A percentile compares a stretch with the other conserved stretches of the same genome.
These are phyloP conservation scores for Enteromius radiatus DNA, from an alignment of 2,797 vertebrate species.

Conservation along the genomic window DNA sequence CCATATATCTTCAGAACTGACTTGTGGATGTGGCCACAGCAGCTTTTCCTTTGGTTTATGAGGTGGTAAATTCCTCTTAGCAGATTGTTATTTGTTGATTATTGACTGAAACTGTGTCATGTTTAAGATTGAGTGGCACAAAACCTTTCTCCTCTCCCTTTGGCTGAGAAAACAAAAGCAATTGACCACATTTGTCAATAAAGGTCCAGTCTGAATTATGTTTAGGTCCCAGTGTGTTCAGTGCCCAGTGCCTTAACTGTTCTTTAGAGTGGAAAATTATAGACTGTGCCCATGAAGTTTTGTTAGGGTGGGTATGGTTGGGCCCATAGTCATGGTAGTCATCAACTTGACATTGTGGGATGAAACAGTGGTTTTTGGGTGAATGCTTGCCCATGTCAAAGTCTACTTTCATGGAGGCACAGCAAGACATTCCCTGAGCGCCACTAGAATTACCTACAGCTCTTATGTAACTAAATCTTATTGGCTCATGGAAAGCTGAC, in stretches of 20 bases:
- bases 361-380: slow-evolving; percentile 9
- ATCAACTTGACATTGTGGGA: slow-evolving; percentile 21
- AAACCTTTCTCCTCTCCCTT: background rate
- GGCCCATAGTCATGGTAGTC: slow-evolving; percentile 17
- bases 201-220: slow-evolving; percentile 25
- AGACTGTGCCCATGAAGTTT: slow-evolving; percentile 41
- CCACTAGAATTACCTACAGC: slow-evolving; percentile 26
- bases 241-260: slow-evolving; percentile 47
- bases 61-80: slow-evolving; percentile 17
- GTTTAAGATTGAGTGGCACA: slow-evolving; percentile 15
- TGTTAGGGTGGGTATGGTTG: background rate
- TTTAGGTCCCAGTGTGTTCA: slow-evolving; percentile 42
- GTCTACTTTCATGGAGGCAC: background rate
- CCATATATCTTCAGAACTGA: background rate
- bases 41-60: background rate
- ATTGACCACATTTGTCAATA: background rate
- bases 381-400: background rate
- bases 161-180: background rate
- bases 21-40: slow-evolving; percentile 26
- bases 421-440: slow-evolving; percentile 1
- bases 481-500: slow-evolving; percentile 33
- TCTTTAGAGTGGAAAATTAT: slow-evolving; percentile 45
- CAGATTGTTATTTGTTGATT: slow-evolving; percentile 18
- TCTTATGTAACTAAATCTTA: slow-evolving; percentile 45
- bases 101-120: background rate